These are phyloP conservation scores for Myotis findleyi DNA, from an alignment of 2,797 vertebrate genomes.

Conservation along the genomic window DNA sequence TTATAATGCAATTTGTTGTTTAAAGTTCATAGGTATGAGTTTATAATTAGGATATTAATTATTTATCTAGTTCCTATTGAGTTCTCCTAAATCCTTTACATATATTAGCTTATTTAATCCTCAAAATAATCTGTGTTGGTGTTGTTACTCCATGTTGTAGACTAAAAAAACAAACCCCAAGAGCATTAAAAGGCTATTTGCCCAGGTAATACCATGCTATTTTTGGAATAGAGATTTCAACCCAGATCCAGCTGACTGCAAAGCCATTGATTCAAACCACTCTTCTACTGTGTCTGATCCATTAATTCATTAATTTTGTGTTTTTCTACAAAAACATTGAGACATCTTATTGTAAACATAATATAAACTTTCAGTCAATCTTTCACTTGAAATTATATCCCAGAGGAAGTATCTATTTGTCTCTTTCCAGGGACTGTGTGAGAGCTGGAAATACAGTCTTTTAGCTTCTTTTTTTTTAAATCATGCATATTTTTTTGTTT, in stretches of 20 bases:
- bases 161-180: neutral
- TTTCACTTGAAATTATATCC: neutral
- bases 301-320: neutral
- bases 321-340: neutral
- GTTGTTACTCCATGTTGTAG: neutral
- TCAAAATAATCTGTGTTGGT: neutral
- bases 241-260: neutral
- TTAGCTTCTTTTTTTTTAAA: neutral
- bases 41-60: neutral
- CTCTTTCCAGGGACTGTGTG: neutral
- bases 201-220: neutral
- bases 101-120: neutral
- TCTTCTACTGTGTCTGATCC: neutral
- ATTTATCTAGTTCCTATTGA: neutral
- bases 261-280: neutral
- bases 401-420: neutral
- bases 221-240: conserved; percentile 30
- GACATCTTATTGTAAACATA: neutral
- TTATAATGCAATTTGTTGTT: neutral
- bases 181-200: conserved; percentile 1
- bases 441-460: neutral
- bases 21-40: neutral
- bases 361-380: neutral
- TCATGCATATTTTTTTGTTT: neutral
- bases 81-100: neutral